These are phyloP conservation scores for Notocelia uddmanniana DNA, from an alignment of 2,888 invertebrate genomes.

Conservation along the genomic window DNA sequence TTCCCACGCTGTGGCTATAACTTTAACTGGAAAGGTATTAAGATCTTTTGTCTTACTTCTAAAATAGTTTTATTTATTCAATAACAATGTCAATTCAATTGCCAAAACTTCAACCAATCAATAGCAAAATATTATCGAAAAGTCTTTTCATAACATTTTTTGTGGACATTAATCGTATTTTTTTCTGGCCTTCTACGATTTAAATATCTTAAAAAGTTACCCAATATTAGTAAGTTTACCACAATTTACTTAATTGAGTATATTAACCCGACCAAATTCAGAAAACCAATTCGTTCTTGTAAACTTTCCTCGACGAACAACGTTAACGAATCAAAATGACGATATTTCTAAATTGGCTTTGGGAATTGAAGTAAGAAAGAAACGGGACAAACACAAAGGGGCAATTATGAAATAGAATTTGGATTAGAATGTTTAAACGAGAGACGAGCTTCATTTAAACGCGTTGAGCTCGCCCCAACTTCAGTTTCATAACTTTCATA, in stretches of 20 bases:
- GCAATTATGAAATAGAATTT: constrained; percentile 7
- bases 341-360: constrained; percentile 25
- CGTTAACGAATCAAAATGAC: constrained; percentile 27
- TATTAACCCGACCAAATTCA: neutral
- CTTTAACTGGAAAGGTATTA: too few relatives aligned
- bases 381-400: constrained; percentile 12
- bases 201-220: neutral
- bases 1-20: too few relatives aligned
- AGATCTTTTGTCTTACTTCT: too few relatives aligned
- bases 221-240: neutral
- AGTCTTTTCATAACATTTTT: too few relatives aligned
- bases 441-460: neutral
- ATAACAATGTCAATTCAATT: too few relatives aligned
- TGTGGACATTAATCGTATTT: too few relatives aligned
- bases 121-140: too few relatives aligned
- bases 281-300: constrained; percentile 4
- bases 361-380: neutral
- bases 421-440: neutral
- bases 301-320: neutral
- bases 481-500: too few relatives aligned
- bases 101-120: too few relatives aligned
- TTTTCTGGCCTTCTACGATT: too few relatives aligned
- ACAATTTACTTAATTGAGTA: neutral
- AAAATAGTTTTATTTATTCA: too few relatives aligned
- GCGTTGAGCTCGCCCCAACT: neutral